Percentiles rank a stretch among this genome's conserved stretches.
phyloP scores from a whole-genome alignment of 2,797 vertebrate genomes.

The Semotilus atromaculatus region DNA sequence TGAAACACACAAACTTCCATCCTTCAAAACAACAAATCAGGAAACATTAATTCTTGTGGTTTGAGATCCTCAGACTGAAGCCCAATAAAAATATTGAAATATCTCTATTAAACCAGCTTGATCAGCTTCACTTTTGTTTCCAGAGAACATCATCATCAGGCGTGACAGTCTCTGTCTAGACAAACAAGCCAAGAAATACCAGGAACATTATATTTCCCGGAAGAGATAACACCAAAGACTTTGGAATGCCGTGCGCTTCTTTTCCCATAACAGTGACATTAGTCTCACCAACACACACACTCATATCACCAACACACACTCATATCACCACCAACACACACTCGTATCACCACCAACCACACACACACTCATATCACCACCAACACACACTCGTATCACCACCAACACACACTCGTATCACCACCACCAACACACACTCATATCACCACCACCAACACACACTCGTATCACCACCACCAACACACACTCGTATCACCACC shows the following conservation, averaged over 20 bases:
- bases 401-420: no score
- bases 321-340: no score
- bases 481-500: no score
- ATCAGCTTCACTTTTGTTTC: not conserved
- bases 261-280: not conserved
- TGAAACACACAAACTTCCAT: not conserved
- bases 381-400: no score
- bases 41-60: not conserved
- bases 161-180: constrained; percentile 21
- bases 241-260: constrained; percentile 10
- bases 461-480: no score
- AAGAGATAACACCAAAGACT: not conserved
- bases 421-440: no score
- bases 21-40: not conserved
- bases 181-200: constrained; percentile 12
- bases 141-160: not conserved
- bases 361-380: no score
- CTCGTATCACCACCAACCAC: no score
- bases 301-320: no score
- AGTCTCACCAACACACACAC: not conserved
- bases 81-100: not conserved
- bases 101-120: no score
- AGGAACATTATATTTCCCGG: not conserved
- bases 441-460: no score
- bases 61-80: not conserved